Base-by-base conservation (phyloP, 2,888 invertebrate genomes). In the Empis livida region DNA sequence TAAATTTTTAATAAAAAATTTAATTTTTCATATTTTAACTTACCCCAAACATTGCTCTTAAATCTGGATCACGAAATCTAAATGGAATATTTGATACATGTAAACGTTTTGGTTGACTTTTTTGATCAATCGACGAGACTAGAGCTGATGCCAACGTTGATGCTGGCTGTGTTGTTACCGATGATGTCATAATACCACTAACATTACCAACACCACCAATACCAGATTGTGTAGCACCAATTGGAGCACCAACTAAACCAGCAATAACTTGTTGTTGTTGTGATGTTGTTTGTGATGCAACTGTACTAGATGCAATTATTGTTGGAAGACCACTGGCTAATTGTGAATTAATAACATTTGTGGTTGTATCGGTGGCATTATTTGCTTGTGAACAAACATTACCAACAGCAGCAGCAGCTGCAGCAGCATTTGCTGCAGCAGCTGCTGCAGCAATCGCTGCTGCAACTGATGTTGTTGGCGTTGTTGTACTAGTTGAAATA, bases 81-180 rank as follows among this genome's bases (percentile, higher is more conserved):
- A 99, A 99, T 64, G 99, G 99, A 78, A 99, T 99, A 78, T 99
- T 99, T 66, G 95, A 96, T 67, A 99, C 96, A 73, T 99, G 97
- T 60, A 99, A 80, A 67, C 99, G 79, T 72, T 99, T 96, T 59
- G 90, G 93, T 68, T 89, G 89, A 62, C 61, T 68, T 59, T 70
- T 79, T 75, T 71, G 63, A 61, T 80, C 79, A 57, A 76, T 70
- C 56, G 77, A 70, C 43, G 65, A 68, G 56, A 71, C 72, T 63
- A 77, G 77, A 58, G 73, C 72, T 51, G 70, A 72, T 57, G 60
- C 59, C 47, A 67, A 60, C 58, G 64, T 71, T 52, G 61, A 60
- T 48, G 61, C 71, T 41, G 70, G 69, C 45, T 71, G 68, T 56
- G 73, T 67, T 59, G 71, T 72, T 49, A 64, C 61, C 15, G 63